Conservation (phyloP, 2,113 vertebrate genomes). For the Nicator chloris region DNA sequence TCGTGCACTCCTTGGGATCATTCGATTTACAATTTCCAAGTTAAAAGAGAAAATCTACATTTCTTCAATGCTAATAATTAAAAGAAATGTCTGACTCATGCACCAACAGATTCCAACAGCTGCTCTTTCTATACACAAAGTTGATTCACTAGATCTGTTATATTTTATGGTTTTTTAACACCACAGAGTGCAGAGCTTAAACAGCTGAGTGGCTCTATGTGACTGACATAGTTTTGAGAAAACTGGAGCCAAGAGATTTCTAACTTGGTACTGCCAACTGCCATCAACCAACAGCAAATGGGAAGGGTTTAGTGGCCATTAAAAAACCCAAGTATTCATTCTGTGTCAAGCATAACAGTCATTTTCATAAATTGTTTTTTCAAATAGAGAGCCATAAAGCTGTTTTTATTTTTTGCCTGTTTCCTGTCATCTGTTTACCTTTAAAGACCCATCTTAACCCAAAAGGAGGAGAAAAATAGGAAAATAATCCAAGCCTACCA, state of each 20-base stretch:
- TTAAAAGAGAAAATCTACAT: background rate
- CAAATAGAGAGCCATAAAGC: background rate
- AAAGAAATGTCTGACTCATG: background rate
- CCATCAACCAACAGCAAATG: background rate
- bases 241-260: background rate
- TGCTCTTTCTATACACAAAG: background rate
- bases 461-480: background rate
- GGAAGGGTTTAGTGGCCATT: background rate
- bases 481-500: constrained; percentile 71
- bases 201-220: background rate
- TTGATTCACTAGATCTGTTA: background rate
- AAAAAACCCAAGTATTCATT: background rate
- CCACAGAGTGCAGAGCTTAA: background rate
- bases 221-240: background rate
- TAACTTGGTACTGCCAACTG: background rate
- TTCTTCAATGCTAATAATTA: constrained; percentile 8
- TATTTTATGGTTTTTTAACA: background rate
- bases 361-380: background rate
- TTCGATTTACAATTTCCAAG: background rate
- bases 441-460: background rate
- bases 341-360: background rate
- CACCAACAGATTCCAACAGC: background rate
- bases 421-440: background rate
- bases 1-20: background rate
- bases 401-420: background rate